Evolutionary conservation across 2,797 vertebrate genomes (phyloP).

Genomic region (Leptatherina wallacei): DNA sequence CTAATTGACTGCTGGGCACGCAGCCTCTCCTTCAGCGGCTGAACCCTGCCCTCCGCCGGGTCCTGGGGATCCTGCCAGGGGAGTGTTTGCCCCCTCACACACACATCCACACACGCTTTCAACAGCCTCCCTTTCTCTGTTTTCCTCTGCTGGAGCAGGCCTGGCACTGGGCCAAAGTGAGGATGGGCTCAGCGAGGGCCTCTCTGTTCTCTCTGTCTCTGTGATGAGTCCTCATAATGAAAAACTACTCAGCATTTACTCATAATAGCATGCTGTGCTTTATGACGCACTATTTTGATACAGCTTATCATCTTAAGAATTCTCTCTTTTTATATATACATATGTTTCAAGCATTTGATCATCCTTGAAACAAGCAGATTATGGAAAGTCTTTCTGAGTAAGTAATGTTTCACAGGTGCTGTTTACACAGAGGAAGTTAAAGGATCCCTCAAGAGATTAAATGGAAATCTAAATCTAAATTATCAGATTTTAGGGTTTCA

Average conservation of each 20-base stretch:
- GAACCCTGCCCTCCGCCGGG: slow-evolving; percentile 77
- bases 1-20: slow-evolving; percentile 81
- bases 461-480: not conserved
- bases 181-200: slow-evolving; percentile 57
- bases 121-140: slow-evolving; percentile 46
- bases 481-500: slow-evolving; percentile 10
- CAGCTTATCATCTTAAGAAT: slow-evolving; percentile 12
- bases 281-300: slow-evolving; percentile 27
- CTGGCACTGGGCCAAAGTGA: slow-evolving; percentile 69
- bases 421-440: not conserved
- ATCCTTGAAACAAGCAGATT: slow-evolving; percentile 10
- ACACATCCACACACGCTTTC: slow-evolving; percentile 40
- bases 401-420: not conserved
- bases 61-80: slow-evolving; percentile 77
- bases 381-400: not conserved
- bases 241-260: slow-evolving; percentile 41
- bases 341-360: not conserved
- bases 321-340: not conserved
- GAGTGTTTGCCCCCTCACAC: slow-evolving; percentile 57
- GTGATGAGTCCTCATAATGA: slow-evolving; percentile 47
- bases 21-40: slow-evolving; percentile 79
- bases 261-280: slow-evolving; percentile 22
- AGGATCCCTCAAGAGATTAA: not conserved
- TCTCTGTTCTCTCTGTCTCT: slow-evolving; percentile 47
- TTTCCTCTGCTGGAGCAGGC: slow-evolving; percentile 53